phyloP scores from a whole-genome alignment of 1,140 invertebrate species.

The Nilaparvata lugens region DNA sequence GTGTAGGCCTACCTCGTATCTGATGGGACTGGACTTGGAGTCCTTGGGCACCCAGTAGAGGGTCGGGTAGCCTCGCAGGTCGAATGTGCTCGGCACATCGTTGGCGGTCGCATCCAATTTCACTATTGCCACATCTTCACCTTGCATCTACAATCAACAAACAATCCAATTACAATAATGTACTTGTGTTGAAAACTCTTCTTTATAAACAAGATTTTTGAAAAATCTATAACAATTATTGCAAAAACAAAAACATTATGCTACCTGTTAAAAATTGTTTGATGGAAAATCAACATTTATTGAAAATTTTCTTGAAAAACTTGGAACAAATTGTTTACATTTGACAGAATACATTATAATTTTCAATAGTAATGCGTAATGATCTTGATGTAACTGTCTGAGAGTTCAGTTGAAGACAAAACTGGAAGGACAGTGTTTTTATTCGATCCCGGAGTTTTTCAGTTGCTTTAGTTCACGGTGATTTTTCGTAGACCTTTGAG shows the following conservation, averaged over 20 bases:
- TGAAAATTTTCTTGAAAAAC: background rate
- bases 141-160: slow-evolving; percentile 49
- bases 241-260: too few relatives aligned
- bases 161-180: background rate
- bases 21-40: slow-evolving; percentile 66
- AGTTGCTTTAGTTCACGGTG: too few relatives aligned
- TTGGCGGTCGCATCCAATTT: slow-evolving; percentile 99
- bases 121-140: slow-evolving; percentile 87
- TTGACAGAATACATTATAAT: too few relatives aligned
- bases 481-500: too few relatives aligned
- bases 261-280: too few relatives aligned
- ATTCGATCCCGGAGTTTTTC: too few relatives aligned
- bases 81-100: slow-evolving; percentile 86
- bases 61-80: slow-evolving; percentile 96
- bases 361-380: too few relatives aligned
- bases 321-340: too few relatives aligned
- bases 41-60: slow-evolving; percentile 91
- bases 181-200: background rate
- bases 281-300: too few relatives aligned
- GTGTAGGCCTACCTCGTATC: slow-evolving; percentile 66
- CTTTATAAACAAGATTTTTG: slow-evolving; percentile 1
- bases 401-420: too few relatives aligned
- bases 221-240: background rate
- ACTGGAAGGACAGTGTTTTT: too few relatives aligned
- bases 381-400: too few relatives aligned